Base-by-base conservation (phyloP, 2,888 invertebrate genomes). In the Arctia plantaginis region DNA sequence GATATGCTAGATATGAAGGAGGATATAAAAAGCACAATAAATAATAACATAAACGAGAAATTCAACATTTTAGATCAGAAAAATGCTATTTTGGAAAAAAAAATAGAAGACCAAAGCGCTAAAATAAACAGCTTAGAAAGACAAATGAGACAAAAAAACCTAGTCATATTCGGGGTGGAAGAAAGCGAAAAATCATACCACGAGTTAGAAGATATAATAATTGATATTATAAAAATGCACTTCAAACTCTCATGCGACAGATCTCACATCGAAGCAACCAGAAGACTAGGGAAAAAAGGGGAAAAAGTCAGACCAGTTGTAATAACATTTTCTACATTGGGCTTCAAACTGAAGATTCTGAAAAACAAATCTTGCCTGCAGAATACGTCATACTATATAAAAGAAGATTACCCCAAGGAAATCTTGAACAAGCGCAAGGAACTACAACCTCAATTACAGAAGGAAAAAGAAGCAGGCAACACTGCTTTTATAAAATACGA, bases 401-500 rank as follows among this genome's bases (percentile, higher is more conserved):
- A 69, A 35, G 55, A 69, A 69, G 69, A 69, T 13, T 69, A 59
- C 27, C 69, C 69, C 20, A 33, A 20, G 3, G 71, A 72, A 55
- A 23, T 72, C 66, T 20, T 72, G 13, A 72, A 66, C 3, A 72
- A 66, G 27, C 71, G 71, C 39, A 72, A 66, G n/a, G 66, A 66
- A 13, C 15, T 72, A 55, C 71, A 72, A 35, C 39, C 6, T 33
- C 71, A 72, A 66, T 30, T 72, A 72, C 39, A 66, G 18, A 66
- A 41, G n/a, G 71, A 72, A 72, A 72, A 59, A 66, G 71, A 71
- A 23, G 66, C 66, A 55, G 71, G 65, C 18, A 66, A 66, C 23
- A 66, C 64, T 51, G 71, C 71, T 35, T 55, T 72, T 59, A 66
- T 66, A 55, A 66, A 66, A 55, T 72, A 72, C 47, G 71, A 72